phyloP scores from a whole-genome alignment of 2,888 invertebrate genomes.

The Netelia fuscicornis region DNA sequence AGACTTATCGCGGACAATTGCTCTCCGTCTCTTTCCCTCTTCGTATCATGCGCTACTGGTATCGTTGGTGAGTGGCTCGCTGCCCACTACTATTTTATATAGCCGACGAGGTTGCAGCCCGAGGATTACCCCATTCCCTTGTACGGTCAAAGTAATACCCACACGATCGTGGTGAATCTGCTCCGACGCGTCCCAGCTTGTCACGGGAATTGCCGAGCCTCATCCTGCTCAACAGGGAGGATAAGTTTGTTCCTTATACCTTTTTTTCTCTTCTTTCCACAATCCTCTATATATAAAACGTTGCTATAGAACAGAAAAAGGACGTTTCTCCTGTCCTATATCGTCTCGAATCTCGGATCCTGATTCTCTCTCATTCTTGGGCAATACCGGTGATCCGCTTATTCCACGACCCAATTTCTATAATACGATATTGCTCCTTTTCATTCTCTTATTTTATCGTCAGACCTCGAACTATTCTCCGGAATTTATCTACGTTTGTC shows the following conservation, averaged over 20 bases:
- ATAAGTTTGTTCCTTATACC: slow-evolving; percentile 44
- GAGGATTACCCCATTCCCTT: background rate
- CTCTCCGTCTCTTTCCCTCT: background rate
- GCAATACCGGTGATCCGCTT: slow-evolving; percentile 42
- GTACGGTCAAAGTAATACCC: slow-evolving; percentile 7
- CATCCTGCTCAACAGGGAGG: slow-evolving; percentile 15
- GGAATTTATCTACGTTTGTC: slow-evolving; percentile 12
- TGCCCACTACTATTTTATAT: background rate
- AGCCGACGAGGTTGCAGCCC: slow-evolving; percentile 4
- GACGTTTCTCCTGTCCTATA: slow-evolving; percentile 13
- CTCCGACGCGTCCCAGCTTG: slow-evolving; percentile 28
- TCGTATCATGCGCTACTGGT: background rate
- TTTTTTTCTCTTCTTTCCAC: slow-evolving; percentile 31
- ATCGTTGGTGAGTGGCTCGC: background rate
- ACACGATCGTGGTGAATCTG: slow-evolving; percentile 15
- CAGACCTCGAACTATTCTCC: background rate
- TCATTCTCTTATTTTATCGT: slow-evolving; percentile 16
- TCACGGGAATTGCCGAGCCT: slow-evolving; percentile 47
- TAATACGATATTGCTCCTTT: slow-evolving; percentile 29
- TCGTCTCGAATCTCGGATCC: slow-evolving; percentile 24
- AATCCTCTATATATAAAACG: slow-evolving; percentile 29
- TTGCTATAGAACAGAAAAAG: background rate
- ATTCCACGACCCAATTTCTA: slow-evolving; percentile 47
- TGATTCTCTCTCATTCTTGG: background rate
- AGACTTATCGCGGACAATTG: background rate